Conservation (phyloP, 2,797 vertebrate species). For the Mormyrops boulengeri region DNA sequence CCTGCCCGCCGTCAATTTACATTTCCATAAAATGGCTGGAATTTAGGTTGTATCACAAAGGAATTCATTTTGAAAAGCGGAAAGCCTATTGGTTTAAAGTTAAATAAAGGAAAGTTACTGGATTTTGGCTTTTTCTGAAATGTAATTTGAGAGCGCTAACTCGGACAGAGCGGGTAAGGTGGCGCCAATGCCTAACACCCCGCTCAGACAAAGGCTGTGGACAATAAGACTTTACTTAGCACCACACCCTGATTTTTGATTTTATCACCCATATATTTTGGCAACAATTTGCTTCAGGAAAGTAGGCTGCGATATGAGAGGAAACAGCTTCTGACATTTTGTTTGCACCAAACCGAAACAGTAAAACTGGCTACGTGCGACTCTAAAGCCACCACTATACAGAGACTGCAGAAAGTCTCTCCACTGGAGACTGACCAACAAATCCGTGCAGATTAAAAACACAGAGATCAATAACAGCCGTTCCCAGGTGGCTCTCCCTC, state of each 20-base stretch:
- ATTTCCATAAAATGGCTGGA: not conserved
- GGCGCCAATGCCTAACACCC: not conserved
- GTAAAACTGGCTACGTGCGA: not conserved
- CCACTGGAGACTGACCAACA: not conserved
- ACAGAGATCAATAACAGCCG: not conserved
- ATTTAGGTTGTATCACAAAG: not conserved
- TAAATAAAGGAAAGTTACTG: not conserved
- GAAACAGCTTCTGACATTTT: slow-evolving; percentile 18
- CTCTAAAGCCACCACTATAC: not conserved
- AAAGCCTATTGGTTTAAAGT: not conserved
- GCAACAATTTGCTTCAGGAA: slow-evolving; percentile 9
- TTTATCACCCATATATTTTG: slow-evolving; percentile 16
- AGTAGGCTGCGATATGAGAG: slow-evolving; percentile 19
- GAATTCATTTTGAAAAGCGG: not conserved
- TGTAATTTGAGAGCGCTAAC: not conserved
- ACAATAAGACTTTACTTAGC: not conserved
- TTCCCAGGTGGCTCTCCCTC: not conserved
- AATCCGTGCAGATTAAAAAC: not conserved
- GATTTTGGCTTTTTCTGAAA: not conserved
- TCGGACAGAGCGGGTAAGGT: not conserved
- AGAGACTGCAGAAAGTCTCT: not conserved
- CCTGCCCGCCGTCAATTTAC: not conserved
- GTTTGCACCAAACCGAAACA: not conserved
- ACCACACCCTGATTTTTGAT: not conserved
- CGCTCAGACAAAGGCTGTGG: not conserved